A percentile compares a stretch with the other conserved stretches of the same genome.
Conservation (phyloP, 2,797 vertebrate genomes). For the Enteromius radiatus region DNA sequence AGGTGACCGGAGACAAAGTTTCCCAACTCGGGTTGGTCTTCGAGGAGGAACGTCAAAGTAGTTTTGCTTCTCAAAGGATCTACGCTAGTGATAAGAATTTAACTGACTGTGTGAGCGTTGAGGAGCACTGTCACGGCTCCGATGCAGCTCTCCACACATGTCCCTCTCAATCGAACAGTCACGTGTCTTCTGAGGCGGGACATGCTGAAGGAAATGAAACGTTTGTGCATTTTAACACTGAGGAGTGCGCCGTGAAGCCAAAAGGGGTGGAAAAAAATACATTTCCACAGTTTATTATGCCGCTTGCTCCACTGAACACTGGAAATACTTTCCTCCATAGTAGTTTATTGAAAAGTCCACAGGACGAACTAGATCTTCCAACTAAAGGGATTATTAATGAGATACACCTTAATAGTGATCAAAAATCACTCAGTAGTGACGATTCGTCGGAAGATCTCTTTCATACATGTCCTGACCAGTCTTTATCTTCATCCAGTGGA, state of each 20-base stretch:
- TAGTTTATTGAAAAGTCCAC: constrained; percentile 11
- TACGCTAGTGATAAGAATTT: constrained; percentile 51
- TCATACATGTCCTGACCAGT: constrained; percentile 8
- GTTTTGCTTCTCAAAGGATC: constrained; percentile 47
- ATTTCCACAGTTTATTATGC: constrained; percentile 70
- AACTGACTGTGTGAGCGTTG: constrained; percentile 28
- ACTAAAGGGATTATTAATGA: constrained; percentile 54
- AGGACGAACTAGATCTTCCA: constrained; percentile 38
- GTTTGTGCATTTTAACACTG: constrained; percentile 47
- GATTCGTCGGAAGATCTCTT: not conserved
- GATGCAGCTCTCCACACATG: constrained; percentile 21
- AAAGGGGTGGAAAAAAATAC: constrained; percentile 51
- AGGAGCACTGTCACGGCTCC: constrained; percentile 18
- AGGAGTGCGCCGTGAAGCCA: constrained; percentile 51
- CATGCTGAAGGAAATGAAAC: constrained; percentile 22
- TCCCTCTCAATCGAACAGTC: constrained; percentile 33
- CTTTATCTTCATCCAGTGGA: not conserved
- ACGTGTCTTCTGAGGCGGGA: constrained; percentile 51
- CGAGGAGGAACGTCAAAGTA: constrained; percentile 54
- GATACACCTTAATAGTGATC: constrained; percentile 32
- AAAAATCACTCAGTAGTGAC: constrained; percentile 20
- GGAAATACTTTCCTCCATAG: constrained; percentile 56
- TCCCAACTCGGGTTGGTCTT: constrained; percentile 33
- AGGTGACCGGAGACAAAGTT: constrained; percentile 42
- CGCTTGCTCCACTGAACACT: constrained; percentile 67